A percentile compares a stretch with the other conserved stretches of the same genome.
Evolutionary conservation across 2,113 vertebrate genomes (phyloP).

Genomic region (Phylloscopus whistleri): DNA sequence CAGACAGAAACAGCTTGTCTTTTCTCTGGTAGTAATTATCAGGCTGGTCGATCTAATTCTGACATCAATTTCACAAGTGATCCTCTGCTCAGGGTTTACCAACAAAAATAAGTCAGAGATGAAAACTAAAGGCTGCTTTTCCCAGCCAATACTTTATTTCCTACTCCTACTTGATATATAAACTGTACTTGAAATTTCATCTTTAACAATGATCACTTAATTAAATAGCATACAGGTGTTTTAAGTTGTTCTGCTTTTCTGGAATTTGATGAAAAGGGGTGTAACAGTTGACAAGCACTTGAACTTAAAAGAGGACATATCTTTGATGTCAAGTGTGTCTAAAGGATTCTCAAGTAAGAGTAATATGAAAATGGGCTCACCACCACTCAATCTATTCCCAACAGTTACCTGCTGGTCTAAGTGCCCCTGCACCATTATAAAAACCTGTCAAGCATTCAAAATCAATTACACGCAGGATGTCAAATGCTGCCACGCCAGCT

Average conservation of each 20-base stretch:
- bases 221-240: not conserved
- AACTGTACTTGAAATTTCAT: not conserved
- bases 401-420: conserved; percentile 60
- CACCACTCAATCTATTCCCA: conserved; percentile 68
- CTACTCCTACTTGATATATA: not conserved
- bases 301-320: conserved; percentile 30
- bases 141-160: not conserved
- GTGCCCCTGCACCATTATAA: conserved; percentile 50
- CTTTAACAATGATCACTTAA: not conserved
- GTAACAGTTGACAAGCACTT: not conserved
- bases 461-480: conserved; percentile 70
- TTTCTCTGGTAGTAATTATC: not conserved
- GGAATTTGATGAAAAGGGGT: conserved; percentile 18
- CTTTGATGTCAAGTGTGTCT: conserved; percentile 57
- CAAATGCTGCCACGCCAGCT: conserved; percentile 63
- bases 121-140: not conserved
- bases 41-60: not conserved
- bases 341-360: conserved; percentile 57
- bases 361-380: conserved; percentile 58
- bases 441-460: conserved; percentile 70
- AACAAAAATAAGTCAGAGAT: not conserved
- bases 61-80: not conserved
- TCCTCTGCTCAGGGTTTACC: not conserved
- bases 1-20: not conserved
- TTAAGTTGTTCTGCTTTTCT: not conserved